Percentiles rank a stretch among this genome's conserved stretches.
Conservation (phyloP, 2,113 vertebrate species). For the Salvelinus namaycush region DNA sequence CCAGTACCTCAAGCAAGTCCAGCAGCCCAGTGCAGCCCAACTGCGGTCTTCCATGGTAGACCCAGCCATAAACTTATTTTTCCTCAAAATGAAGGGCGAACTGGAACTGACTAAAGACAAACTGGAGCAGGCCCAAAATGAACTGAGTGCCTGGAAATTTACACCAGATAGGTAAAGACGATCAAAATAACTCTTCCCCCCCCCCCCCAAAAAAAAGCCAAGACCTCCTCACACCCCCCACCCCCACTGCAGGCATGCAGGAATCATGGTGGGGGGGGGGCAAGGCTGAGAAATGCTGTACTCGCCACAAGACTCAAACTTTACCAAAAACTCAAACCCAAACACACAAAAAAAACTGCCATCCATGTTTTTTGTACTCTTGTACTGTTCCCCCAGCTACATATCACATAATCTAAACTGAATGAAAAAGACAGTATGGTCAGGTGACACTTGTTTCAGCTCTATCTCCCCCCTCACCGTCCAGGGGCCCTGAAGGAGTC, state of each 20-base stretch:
- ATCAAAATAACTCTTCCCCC: slow-evolving; percentile 97
- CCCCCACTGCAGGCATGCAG: slow-evolving; percentile 98
- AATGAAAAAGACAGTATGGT: slow-evolving; percentile 88
- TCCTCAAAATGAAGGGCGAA: slow-evolving; percentile 99
- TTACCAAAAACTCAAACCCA: slow-evolving; percentile 81
- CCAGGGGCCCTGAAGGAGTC: slow-evolving; percentile 92
- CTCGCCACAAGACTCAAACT: slow-evolving; percentile 98
- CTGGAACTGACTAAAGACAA: slow-evolving; percentile 99
- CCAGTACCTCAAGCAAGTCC: slow-evolving; percentile 99
- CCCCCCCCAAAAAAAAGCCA: slow-evolving; percentile 82
- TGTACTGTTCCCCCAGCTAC: slow-evolving; percentile 91
- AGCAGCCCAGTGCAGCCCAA: slow-evolving; percentile 97
- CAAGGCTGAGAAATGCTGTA: slow-evolving; percentile 92
- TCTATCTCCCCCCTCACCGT: slow-evolving; percentile 88
- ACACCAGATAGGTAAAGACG: slow-evolving; percentile 99
- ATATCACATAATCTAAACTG: slow-evolving; percentile 90
- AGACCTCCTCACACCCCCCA: slow-evolving; percentile 98
- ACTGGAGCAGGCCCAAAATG: slow-evolving; percentile 99
- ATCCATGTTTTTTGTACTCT: slow-evolving; percentile 75
- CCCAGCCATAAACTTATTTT: slow-evolving; percentile 99
- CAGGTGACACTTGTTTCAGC: slow-evolving; percentile 99
- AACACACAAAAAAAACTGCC: slow-evolving; percentile 41
- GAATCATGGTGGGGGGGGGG: slow-evolving; percentile 82
- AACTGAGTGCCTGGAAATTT: slow-evolving; percentile 99
- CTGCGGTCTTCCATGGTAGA: slow-evolving; percentile 99